These are phyloP conservation scores for Drosophila repleta DNA, from an alignment of 1,140 invertebrate genomes.

Conservation along the genomic window DNA sequence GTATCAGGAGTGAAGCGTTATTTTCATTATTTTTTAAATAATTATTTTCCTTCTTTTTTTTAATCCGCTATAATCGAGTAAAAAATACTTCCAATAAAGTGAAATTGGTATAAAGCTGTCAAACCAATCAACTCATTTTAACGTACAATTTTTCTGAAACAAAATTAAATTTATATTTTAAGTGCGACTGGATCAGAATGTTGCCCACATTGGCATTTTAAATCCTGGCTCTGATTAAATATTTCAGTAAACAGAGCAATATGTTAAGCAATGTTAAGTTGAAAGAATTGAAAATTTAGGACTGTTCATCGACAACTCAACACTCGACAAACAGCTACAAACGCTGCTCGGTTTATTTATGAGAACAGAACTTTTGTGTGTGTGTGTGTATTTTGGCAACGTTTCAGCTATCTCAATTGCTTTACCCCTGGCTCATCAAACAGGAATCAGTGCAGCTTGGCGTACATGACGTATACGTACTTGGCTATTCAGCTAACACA, in stretches of 20 bases:
- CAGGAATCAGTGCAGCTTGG: conserved; percentile 11
- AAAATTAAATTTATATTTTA: not conserved
- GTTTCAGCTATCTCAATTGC: conserved; percentile 3
- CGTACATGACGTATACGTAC: conserved; percentile 35
- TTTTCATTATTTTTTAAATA: conserved; percentile 17
- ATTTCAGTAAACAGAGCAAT: no score
- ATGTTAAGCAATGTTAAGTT: no score
- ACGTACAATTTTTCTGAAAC: not conserved
- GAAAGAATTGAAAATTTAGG: no score
- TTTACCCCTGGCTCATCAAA: conserved; percentile 6
- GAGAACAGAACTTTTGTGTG: not conserved
- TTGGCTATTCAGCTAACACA: conserved; percentile 22
- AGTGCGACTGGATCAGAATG: not conserved
- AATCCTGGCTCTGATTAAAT: no score
- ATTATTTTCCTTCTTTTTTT: conserved; percentile 46
- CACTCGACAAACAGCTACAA: not conserved
- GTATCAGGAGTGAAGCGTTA: conserved; percentile 9
- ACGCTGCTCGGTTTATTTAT: conserved; percentile 10
- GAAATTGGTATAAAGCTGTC: conserved; percentile 1
- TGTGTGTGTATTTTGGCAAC: not conserved
- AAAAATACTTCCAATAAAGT: conserved; percentile 18
- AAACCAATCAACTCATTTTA: not conserved
- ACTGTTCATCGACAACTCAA: no score
- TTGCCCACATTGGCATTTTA: no score
- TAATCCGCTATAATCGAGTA: conserved; percentile 39